Evolutionary conservation across 2,888 invertebrate genomes (phyloP).

Genomic region (Cheilosia grossa): DNA sequence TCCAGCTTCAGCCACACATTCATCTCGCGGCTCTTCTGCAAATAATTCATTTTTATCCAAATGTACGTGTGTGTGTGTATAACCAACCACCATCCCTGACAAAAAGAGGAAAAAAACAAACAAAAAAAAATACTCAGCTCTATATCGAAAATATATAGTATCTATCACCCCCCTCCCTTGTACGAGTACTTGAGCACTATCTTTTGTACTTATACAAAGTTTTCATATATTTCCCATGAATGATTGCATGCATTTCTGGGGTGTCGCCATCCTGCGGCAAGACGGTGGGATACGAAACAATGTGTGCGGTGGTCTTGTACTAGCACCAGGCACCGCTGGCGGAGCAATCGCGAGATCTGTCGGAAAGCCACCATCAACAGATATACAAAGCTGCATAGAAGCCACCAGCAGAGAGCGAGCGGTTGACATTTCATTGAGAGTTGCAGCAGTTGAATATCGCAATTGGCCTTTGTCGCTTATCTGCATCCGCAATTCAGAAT

Average conservation of each 20-base stretch:
- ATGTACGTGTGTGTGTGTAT: slow-evolving; percentile 12
- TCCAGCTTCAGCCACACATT: slow-evolving; percentile 19
- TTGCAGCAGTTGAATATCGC: slow-evolving; percentile 19
- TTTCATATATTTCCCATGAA: slow-evolving; percentile 67
- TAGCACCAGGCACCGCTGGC: not conserved
- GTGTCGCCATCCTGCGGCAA: slow-evolving; percentile 30
- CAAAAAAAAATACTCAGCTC: not conserved
- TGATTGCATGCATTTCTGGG: slow-evolving; percentile 59
- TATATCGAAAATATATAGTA: slow-evolving; percentile 37
- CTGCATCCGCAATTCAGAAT: slow-evolving; percentile 37
- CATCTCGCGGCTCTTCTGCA: slow-evolving; percentile 61
- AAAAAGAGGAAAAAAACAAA: not conserved
- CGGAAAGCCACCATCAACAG: slow-evolving; percentile 16
- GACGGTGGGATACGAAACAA: slow-evolving; percentile 24
- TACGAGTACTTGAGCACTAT: slow-evolving; percentile 26
- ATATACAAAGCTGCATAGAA: slow-evolving; percentile 25
- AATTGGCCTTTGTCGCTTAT: slow-evolving; percentile 23
- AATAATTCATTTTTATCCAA: slow-evolving; percentile 57
- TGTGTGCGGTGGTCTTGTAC: slow-evolving; percentile 41
- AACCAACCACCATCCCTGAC: slow-evolving; percentile 36
- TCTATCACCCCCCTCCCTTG: slow-evolving; percentile 2
- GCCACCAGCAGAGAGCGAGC: slow-evolving; percentile 55
- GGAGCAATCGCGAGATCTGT: slow-evolving; percentile 27
- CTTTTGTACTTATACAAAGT: slow-evolving; percentile 44
- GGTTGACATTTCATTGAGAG: slow-evolving; percentile 10